Evolutionary conservation across 2,113 vertebrate species (phyloP), one percentile per base, ranked within the genome.

Genomic region (Bos taurus): DNA sequence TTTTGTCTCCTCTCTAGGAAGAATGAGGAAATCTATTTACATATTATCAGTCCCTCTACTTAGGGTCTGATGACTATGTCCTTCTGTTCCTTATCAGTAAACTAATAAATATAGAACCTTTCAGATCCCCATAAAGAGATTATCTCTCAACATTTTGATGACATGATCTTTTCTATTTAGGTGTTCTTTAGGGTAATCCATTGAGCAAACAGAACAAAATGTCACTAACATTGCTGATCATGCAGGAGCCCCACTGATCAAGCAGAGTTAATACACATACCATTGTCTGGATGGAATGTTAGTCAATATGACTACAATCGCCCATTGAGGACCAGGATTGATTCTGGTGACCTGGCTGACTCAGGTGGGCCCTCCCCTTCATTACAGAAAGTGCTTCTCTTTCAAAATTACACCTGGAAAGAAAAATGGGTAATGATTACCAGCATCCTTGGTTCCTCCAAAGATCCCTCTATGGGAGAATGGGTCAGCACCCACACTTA

Each of bases 181-280:
- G 23, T 0, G 6, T 52, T 84, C 64, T 46, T 56, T 17, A 64
- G 85, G 25, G 46, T 13, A 43, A 3, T 10, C 14, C 40, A 60
- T 33, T 90, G 30, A 48, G 59, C 13, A 64, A 78, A 52, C 11
- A 54, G 74, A 26, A 88, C 25, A 64, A 57, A 48, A 86, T 2
- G 12, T 2, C 62, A 9, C 8, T 17, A 16, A 59, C 46, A 19
- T 6, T n/a, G 19, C 0, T 28, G 46, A 48, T n/a, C 14, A 28
- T 0, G 1, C 21, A 9, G 33, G 48, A 85, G 36, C 13, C 9
- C 71, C 33, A 16, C 23, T 52, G 60, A 54, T 12, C 5, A 52
- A 54, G n/a, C 25, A 43, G 52, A 92, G 60, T 64, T 81, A 21
- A 56, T 9, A 16, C 2, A 0, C 6, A 25, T 1, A 8, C 36